Percentiles rank a stretch among this genome's conserved stretches.
Evolutionary conservation across 2,113 vertebrate genomes (phyloP).

Genomic region (Siniperca knerii): DNA sequence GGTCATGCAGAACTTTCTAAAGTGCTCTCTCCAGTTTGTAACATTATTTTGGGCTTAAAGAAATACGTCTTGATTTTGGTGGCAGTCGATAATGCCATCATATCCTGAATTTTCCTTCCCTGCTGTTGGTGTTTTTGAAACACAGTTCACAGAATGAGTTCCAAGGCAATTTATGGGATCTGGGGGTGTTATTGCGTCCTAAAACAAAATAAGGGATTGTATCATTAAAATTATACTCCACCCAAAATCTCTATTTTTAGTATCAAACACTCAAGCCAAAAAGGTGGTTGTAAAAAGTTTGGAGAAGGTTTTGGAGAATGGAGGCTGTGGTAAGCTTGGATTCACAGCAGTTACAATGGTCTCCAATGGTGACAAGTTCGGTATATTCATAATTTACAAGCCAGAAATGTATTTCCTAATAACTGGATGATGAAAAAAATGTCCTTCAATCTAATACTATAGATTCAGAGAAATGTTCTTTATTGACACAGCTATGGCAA

Average conservation of each 20-base stretch:
- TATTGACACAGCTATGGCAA: neutral
- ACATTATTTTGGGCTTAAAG: neutral
- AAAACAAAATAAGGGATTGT: constrained; percentile 8
- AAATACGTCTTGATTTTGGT: neutral
- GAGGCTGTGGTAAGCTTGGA: neutral
- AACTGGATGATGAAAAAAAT: neutral
- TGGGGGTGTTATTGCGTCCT: neutral
- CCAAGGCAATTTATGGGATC: neutral
- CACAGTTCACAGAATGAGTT: neutral
- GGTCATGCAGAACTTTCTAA: constrained; percentile 28
- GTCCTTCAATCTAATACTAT: neutral
- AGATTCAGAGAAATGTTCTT: neutral
- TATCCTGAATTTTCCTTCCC: neutral
- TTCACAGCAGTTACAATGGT: neutral
- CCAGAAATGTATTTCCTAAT: neutral
- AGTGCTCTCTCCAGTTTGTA: constrained; percentile 3
- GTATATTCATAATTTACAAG: neutral
- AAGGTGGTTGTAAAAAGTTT: neutral
- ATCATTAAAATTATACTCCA: constrained; percentile 6
- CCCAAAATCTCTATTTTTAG: constrained; percentile 11
- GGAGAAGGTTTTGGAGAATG: neutral
- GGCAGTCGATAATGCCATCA: neutral
- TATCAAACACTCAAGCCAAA: neutral
- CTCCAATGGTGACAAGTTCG: neutral
- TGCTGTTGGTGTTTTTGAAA: neutral